These are phyloP conservation scores for Nematostella vectensis DNA, from an alignment of 92 coral and sea anemone species.

Conservation along the genomic window DNA sequence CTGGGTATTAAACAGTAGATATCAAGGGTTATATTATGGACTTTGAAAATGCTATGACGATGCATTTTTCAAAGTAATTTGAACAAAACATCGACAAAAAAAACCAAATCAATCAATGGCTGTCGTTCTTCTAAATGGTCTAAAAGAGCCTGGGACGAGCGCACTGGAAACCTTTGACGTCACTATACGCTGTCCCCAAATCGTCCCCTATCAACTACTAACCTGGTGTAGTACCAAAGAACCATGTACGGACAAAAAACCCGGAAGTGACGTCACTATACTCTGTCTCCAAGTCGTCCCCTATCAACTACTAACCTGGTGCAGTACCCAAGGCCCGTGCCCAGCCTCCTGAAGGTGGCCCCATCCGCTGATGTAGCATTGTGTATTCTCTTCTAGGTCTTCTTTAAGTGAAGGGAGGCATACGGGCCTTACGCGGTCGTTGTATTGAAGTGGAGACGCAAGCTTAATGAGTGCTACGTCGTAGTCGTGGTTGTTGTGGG, in stretches of 20 bases:
- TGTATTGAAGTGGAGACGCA: conserved; percentile 60
- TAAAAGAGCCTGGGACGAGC: too few species aligned
- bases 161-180: too few species aligned
- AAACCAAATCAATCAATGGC: too few species aligned
- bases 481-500: conserved; percentile 54
- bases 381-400: conserved; percentile 34
- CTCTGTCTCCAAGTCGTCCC: too few species aligned
- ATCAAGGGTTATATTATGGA: not conserved
- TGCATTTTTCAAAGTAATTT: too few species aligned
- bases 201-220: conserved; percentile 2
- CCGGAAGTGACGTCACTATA: too few species aligned
- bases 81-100: too few species aligned
- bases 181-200: too few species aligned
- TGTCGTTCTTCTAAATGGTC: too few species aligned
- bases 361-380: conserved; percentile 72
- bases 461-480: conserved; percentile 85
- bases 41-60: too few species aligned
- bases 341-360: conserved; percentile 68
- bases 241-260: conserved; percentile 46
- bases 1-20: conserved; percentile 8
- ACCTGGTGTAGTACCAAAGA: conserved; percentile 48
- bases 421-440: conserved; percentile 68
- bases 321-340: conserved; percentile 47
- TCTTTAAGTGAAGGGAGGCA: conserved; percentile 48
- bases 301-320: conserved; percentile 18